These are phyloP conservation scores for Camelus bactrianus DNA, from an alignment of 2,113 vertebrate species.

Conservation along the genomic window DNA sequence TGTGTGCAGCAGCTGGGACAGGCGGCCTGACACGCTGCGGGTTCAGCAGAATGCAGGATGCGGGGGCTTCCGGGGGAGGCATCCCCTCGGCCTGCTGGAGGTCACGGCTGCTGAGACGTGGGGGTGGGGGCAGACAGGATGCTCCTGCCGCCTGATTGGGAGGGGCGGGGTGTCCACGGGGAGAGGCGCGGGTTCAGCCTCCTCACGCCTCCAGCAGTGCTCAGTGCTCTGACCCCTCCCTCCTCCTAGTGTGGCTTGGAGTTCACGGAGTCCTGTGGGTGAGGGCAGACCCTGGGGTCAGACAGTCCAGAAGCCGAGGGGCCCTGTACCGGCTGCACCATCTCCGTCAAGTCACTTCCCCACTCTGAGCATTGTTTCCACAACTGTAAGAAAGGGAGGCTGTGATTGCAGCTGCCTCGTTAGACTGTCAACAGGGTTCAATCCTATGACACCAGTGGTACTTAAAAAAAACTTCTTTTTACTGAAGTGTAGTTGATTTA, in stretches of 20 bases:
- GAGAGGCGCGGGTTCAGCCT: neutral
- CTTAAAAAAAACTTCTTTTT: neutral
- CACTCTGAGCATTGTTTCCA: neutral
- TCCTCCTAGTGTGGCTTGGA: neutral
- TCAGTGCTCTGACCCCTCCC: neutral
- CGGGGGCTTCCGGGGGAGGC: slow-evolving; percentile 79
- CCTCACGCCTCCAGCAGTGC: neutral
- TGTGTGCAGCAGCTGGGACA: slow-evolving; percentile 50
- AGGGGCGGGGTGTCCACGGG: neutral
- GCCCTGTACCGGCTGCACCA: neutral
- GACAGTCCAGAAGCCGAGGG: neutral
- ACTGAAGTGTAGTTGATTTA: too few relatives aligned
- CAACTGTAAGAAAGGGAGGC: neutral
- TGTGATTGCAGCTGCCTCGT: neutral
- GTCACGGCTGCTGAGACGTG: slow-evolving; percentile 70
- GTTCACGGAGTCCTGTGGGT: neutral
- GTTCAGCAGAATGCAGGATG: slow-evolving; percentile 81
- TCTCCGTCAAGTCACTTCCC: neutral
- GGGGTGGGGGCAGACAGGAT: slow-evolving; percentile 72
- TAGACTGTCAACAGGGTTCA: neutral
- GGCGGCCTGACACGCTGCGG: slow-evolving; percentile 56
- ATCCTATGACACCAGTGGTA: neutral
- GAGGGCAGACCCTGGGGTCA: neutral
- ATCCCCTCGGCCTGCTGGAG: slow-evolving; percentile 69
- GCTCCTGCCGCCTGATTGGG: neutral